phyloP scores from a whole-genome alignment of 2,797 vertebrate genomes.

The Chlorospingus semifuscus region DNA sequence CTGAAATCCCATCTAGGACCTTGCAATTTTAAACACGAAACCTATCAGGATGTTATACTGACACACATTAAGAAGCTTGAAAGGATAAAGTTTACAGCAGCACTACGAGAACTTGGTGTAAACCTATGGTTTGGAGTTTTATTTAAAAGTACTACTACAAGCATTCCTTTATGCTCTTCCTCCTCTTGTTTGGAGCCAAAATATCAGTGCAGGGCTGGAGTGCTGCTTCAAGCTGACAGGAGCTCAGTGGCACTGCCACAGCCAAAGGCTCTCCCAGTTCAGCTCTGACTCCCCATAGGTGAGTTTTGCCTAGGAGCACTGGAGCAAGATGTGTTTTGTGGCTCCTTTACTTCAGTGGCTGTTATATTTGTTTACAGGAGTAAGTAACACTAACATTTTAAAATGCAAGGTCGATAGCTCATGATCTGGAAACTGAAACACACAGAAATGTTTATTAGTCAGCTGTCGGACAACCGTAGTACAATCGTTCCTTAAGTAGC shows the following conservation, averaged over 20 bases:
- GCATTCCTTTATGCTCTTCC: background rate
- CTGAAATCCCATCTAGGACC: background rate
- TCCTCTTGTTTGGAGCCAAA: background rate
- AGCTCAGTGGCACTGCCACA: background rate
- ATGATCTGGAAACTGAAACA: background rate
- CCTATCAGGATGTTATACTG: background rate
- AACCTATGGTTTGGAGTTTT: background rate
- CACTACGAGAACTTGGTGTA: background rate
- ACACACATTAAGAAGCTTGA: background rate
- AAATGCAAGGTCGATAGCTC: background rate
- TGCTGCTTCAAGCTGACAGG: background rate
- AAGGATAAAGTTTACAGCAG: background rate
- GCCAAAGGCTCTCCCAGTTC: background rate
- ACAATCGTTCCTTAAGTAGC: background rate
- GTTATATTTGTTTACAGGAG: background rate
- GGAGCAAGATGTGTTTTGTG: background rate
- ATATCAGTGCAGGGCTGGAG: background rate
- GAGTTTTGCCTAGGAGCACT: background rate
- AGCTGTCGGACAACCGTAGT: accelerated
- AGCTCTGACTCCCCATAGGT: background rate
- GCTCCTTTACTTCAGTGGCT: background rate
- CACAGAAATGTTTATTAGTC: background rate
- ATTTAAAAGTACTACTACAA: background rate
- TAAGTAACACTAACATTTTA: background rate
- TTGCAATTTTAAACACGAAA: background rate